These are phyloP conservation scores for Adineta ricciae DNA, from an alignment of 2,888 invertebrate species.

Conservation along the genomic window DNA sequence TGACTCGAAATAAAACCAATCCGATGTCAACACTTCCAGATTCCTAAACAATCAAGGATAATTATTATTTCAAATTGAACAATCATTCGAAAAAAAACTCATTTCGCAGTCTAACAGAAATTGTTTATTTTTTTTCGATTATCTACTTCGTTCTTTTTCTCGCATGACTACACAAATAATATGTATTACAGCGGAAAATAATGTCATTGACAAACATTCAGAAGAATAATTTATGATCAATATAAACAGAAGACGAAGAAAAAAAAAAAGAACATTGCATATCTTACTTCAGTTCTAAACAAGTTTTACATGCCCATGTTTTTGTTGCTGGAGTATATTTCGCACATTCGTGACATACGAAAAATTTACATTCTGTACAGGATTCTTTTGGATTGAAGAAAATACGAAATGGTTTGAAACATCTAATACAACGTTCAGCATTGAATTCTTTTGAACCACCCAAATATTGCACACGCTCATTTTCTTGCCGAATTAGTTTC, in stretches of 20 bases:
- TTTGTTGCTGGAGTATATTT: constrained; percentile 39
- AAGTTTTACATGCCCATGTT: constrained; percentile 44
- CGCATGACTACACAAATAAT: background rate
- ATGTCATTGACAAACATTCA: too few relatives aligned
- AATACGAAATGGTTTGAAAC: constrained; percentile 43
- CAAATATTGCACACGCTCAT: constrained; percentile 39
- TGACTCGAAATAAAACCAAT: constrained; percentile 45
- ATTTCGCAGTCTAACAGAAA: too few relatives aligned
- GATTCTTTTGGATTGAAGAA: constrained; percentile 45
- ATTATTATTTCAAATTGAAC: background rate
- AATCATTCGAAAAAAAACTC: background rate
- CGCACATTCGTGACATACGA: constrained; percentile 46
- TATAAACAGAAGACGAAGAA: too few relatives aligned
- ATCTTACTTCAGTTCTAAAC: constrained; percentile 44
- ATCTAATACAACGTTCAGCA: constrained; percentile 44
- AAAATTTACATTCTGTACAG: constrained; percentile 43
- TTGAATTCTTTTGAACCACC: constrained; percentile 41
- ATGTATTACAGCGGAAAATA: background rate
- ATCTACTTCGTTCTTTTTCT: background rate
- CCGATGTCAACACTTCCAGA: constrained; percentile 39
- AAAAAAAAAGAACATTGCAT: too few relatives aligned
- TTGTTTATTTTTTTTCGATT: too few relatives aligned
- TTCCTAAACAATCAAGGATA: constrained; percentile 38
- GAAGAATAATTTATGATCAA: too few relatives aligned
- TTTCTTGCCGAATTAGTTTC: constrained; percentile 40